Evolutionary conservation across 2,113 vertebrate species (phyloP).

Genomic region (Neodon shergylaensis): DNA sequence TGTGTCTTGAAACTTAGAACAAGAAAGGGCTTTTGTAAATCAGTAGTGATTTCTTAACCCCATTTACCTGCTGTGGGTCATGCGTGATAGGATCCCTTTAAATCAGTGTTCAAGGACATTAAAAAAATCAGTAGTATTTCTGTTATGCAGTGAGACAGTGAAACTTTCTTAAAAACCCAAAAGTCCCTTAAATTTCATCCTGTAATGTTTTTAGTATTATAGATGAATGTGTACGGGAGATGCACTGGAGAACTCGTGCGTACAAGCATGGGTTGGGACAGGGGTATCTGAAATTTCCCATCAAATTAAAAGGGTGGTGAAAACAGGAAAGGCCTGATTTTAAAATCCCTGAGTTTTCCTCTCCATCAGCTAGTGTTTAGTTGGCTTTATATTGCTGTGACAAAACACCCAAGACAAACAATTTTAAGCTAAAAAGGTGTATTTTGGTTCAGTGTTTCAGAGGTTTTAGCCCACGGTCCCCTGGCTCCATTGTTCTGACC

Average conservation of each 20-base stretch:
- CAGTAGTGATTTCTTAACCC: constrained; percentile 15
- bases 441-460: neutral
- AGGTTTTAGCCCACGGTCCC: neutral
- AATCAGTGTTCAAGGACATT: neutral
- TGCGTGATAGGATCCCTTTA: neutral
- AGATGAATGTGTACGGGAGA: neutral
- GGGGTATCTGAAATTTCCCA: neutral
- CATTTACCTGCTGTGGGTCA: neutral
- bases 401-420: neutral
- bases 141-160: neutral
- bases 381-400: neutral
- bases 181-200: neutral
- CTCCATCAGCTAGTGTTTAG: neutral
- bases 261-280: no score
- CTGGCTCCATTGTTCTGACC: neutral
- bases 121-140: neutral
- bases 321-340: neutral
- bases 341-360: neutral
- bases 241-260: neutral
- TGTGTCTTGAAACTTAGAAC: neutral
- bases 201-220: constrained; percentile 29
- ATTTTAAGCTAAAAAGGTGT: neutral
- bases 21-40: constrained; percentile 5
- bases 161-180: neutral
- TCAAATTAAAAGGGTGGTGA: neutral